Evolutionary conservation across 2,113 vertebrate species (phyloP), one percentile per base, ranked within the genome.

Genomic region (Clupea harengus): DNA sequence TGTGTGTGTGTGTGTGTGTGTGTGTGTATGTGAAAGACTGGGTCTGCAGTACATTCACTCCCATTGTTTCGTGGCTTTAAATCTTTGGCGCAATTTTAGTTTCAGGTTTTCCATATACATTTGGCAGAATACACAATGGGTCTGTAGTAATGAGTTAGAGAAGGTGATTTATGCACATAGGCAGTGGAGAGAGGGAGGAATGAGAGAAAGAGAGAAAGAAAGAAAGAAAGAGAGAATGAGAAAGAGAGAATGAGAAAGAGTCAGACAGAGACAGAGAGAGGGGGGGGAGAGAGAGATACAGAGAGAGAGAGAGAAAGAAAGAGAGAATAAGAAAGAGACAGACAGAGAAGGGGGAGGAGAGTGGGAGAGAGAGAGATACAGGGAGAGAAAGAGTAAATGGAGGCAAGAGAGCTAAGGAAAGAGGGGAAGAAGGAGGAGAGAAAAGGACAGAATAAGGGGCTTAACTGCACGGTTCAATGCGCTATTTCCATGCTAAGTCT

Each of bases 381-480:
- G 28, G 32, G 72, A 78, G 72, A 44, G 72, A 32, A 32, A 15
- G 13, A 32, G 25, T 3, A 10, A 32, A 13, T 4, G 25, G 13
- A 13, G 3, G 32, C 11, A 15, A 39, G 32, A 17, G 11, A 32
- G 25, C 13, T 6, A 78, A 89, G 86, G 86, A 85, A 83, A 84
- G 89, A 89, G 86, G 89, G 89, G 80, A 84, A 81, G 89, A 32
- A 7, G 25, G 49, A 67, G n/a, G 75, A 89, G 67, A 87, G 82
- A 57, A 86, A 88, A 85, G 45, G 88, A 85, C 81, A 89, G 88
- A 89, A 86, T 72, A 28, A 17, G 8, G 86, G 91, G 90, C 52
- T 93, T 93, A 92, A 91, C 92, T 92, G 90, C 89, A 92, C 88
- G 94, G 90, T 92, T 85, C 85, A 91, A 91, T 85, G 89, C 87